These are phyloP conservation scores for Neuroscelio doddi DNA, from an alignment of 2,888 invertebrate species.

Conservation along the genomic window DNA sequence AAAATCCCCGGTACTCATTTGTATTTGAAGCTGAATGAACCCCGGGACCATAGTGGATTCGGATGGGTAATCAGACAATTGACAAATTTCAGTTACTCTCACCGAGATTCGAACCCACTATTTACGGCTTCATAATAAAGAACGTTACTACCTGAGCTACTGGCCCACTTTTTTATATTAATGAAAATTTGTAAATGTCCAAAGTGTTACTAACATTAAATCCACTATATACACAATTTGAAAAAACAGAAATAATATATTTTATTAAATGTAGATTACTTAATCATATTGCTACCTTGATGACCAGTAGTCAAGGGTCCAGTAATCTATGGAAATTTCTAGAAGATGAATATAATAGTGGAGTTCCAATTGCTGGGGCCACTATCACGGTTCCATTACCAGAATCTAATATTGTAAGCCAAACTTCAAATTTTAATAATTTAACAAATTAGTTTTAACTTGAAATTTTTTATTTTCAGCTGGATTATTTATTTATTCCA, in stretches of 20 bases:
- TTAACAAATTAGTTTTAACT: neutral
- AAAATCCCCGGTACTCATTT: too few relatives aligned
- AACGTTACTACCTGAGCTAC: too few relatives aligned
- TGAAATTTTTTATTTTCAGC: neutral
- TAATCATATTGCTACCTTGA: slow-evolving; percentile 86
- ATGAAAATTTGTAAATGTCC: too few relatives aligned
- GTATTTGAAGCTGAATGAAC: too few relatives aligned
- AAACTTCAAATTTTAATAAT: neutral
- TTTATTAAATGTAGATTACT: slow-evolving; percentile 76
- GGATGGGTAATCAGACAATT: too few relatives aligned
- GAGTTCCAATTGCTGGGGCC: slow-evolving; percentile 81
- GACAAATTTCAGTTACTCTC: too few relatives aligned
- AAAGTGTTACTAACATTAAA: too few relatives aligned
- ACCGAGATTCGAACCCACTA: too few relatives aligned
- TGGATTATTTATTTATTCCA: neutral
- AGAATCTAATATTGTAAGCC: slow-evolving; percentile 74
- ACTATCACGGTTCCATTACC: slow-evolving; percentile 77
- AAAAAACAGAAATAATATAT: neutral
- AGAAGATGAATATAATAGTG: slow-evolving; percentile 78
- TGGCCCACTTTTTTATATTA: too few relatives aligned
- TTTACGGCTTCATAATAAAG: too few relatives aligned
- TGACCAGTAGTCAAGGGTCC: slow-evolving; percentile 76
- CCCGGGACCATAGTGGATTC: too few relatives aligned
- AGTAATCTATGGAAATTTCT: slow-evolving; percentile 78
- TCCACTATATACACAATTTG: too few relatives aligned